These are phyloP conservation scores for Pycnonotus jocosus DNA, from an alignment of 2,113 vertebrate genomes.

Conservation along the genomic window DNA sequence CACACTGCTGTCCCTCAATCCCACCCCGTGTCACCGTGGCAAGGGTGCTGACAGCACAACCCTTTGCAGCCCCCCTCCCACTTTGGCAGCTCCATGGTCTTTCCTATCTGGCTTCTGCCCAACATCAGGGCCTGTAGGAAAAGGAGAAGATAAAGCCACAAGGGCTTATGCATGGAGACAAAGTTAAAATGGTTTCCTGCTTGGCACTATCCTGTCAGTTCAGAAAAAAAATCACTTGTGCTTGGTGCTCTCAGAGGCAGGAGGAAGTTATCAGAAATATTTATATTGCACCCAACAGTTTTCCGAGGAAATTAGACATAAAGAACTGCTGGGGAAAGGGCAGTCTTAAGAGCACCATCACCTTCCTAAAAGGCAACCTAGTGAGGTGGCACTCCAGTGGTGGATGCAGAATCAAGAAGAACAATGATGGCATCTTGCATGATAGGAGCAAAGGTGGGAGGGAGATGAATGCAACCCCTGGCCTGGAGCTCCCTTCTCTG, in stretches of 20 bases:
- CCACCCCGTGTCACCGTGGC: fast-evolving
- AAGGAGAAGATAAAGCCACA: not conserved
- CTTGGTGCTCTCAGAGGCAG: not conserved
- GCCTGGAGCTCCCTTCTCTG: not conserved
- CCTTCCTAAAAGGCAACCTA: not conserved
- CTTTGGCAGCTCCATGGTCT: not conserved
- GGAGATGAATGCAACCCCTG: not conserved
- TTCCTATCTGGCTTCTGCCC: not conserved
- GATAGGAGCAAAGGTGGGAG: not conserved
- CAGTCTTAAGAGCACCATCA: not conserved
- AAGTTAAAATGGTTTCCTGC: not conserved
- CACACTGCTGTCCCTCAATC: not conserved
- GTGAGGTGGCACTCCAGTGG: not conserved
- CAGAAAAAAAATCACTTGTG: not conserved
- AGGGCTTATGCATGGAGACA: not conserved
- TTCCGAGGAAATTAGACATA: not conserved
- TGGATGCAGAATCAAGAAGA: not conserved
- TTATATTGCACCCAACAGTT: not conserved
- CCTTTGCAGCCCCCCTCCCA: not conserved
- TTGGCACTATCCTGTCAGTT: not conserved
- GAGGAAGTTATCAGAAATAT: not conserved
- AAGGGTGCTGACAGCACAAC: not conserved
- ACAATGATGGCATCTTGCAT: not conserved
- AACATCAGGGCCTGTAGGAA: not conserved
- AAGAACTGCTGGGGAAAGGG: not conserved